phyloP scores from a whole-genome alignment of 1,140 invertebrate genomes.

The Hylaeus volcanicus region DNA sequence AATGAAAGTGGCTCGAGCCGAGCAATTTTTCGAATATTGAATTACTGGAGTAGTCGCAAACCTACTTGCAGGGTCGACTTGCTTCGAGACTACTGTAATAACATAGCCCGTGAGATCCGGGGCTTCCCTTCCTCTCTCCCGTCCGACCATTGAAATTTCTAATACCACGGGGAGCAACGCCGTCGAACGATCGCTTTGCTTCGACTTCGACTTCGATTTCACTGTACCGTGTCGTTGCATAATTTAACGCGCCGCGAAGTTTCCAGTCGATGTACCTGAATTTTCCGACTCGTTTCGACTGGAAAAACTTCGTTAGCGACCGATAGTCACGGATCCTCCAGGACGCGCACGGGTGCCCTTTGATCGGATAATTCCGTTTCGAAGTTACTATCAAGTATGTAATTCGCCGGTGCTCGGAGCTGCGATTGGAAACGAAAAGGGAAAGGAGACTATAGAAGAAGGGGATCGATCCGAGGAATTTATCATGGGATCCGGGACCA shows the following conservation, averaged over 20 bases:
- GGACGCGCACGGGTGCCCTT: no score
- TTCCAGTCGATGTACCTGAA: not conserved
- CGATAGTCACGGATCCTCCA: not conserved
- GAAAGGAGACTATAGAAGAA: no score
- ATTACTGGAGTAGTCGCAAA: no score
- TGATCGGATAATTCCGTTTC: no score
- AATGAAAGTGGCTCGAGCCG: no score
- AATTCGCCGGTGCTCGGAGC: no score
- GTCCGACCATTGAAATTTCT: conserved; percentile 14
- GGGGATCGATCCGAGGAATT: no score
- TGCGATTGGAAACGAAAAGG: no score
- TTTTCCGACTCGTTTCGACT: not conserved
- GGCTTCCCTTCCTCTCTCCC: not conserved
- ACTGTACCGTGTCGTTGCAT: not conserved
- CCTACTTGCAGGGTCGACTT: not conserved
- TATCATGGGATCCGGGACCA: no score
- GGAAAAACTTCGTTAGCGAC: not conserved
- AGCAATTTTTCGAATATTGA: no score
- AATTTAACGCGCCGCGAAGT: not conserved
- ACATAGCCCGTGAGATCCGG: no score
- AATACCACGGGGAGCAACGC: not conserved
- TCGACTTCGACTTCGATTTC: not conserved
- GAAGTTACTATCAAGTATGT: no score
- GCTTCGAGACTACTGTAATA: not conserved
- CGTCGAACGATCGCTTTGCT: not conserved